Base-by-base conservation (phyloP, 2,888 invertebrate species). In the Ophioninae sp. region DNA sequence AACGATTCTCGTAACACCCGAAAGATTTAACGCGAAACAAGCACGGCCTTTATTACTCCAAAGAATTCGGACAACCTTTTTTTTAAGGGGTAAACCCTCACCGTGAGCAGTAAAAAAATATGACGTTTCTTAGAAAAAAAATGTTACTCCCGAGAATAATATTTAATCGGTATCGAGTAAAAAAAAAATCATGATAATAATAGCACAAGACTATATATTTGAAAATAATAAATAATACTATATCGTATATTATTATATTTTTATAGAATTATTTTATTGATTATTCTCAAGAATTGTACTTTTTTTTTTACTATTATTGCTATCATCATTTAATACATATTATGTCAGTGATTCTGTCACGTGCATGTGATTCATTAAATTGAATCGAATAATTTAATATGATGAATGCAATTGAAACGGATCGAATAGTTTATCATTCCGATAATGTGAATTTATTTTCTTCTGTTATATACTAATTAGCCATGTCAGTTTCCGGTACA, bases 31-130 rank as follows among this genome's bases (percentile, higher is more conserved):
- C 44, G 30, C 23, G 59, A 65, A 79, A 20, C 9, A 37, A 61
- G 30, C 61, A 59, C 39, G 61, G 20, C 37, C 56, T 63, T 51
- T 59, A n/a, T 51, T 23, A 64, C 64, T 22, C 17, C 39, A 8
- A 58, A 30, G 20, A 61, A 67, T 79, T 73, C 73, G 73, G 59
- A 65, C 73, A 59, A 44, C 51, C 17, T 51, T 51, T 51, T 51
- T 51, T 51, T 51, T 44, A 17, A 13, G 41, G 41, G 41, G 1
- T 41, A 41, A 41, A 41, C 3, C 5, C 13, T 51, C 51, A 51
- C 51, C 51, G 17, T 51, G 51, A 3, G 0, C 13, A 51, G 51
- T 13, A 0, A 17, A 51, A 51, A 51, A 13, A 3, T 13, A 0
- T 51, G 10, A 5, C 10, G 17, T 51, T 51, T 51, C 17, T 17